Base-by-base conservation (phyloP, 2,888 invertebrate species). In the Malachius bipustulatus region DNA sequence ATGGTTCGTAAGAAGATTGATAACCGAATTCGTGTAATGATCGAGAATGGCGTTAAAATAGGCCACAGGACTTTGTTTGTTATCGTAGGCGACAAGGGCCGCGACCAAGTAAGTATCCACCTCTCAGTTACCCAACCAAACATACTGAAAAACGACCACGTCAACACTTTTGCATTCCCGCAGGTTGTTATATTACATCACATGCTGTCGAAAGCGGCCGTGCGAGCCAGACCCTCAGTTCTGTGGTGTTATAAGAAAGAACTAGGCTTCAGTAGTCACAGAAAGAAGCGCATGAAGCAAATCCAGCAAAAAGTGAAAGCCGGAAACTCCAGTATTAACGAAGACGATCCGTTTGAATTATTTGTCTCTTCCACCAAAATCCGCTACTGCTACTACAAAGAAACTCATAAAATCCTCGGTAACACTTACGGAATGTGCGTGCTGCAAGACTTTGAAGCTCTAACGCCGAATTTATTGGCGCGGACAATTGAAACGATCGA, bases 181-280 rank as follows among this genome's bases (percentile, higher is more conserved):
- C 51, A 91, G 90, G 87, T 96, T 9, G 91, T 94, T 3, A 88
- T 96, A 57, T 66, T 99, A 3, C 96, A 98, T 68, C 96, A 98
- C 56, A 94, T 99, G 78, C 65, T 99, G 29, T 82, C 91, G 1
- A 98, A 98, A 65, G 85, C 96, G 1, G 78, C 82, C 32, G 82
- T 96, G 0, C 90, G 90, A 63, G 79, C 93, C 0, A 71, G 96
- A 26, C 97, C 97, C 0, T 82, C 82, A 28, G 91, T 99, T 1
- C 65, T 98, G 6, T 98, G 98, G 98, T 98, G 98, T 60, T 98
- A 98, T 62, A 99, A 98, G 73, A 96, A 77, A 43, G 69, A 70
- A 43, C 51, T 70, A 26, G 69, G 67, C 1, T 70, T 70, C 44
- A 67, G 64, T 39, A 68, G 91, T 56, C 88, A 94, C 58, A 78